A percentile compares a stretch with the other conserved stretches of the same genome.
Conservation (phyloP, 2,113 vertebrate genomes). For the Serinus canaria region DNA sequence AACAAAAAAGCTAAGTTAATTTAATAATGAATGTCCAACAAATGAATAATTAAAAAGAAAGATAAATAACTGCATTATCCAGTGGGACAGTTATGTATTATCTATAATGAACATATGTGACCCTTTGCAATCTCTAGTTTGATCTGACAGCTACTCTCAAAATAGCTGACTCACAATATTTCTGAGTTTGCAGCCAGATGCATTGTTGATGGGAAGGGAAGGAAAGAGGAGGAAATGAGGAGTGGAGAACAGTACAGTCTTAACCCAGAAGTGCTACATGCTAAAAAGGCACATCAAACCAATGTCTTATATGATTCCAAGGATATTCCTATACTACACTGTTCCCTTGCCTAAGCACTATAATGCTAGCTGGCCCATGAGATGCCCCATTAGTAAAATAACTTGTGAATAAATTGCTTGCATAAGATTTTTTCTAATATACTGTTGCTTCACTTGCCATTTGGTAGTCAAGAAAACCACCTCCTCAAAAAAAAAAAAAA, state of each 20-base stretch:
- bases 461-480: neutral
- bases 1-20: neutral
- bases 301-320: neutral
- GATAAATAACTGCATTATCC: neutral
- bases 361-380: neutral
- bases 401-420: neutral
- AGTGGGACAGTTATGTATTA: neutral
- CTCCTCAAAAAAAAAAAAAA: accelerated
- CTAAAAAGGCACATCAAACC: neutral
- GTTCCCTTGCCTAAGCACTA: neutral
- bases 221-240: neutral
- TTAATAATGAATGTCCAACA: neutral
- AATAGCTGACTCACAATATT: neutral
- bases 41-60: neutral
- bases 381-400: neutral
- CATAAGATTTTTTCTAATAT: neutral
- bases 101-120: neutral
- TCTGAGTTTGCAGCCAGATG: neutral
- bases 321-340: neutral
- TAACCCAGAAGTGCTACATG: neutral
- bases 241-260: neutral
- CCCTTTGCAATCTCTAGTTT: neutral
- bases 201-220: neutral
- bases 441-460: neutral
- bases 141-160: neutral